Evolutionary conservation across 2,888 invertebrate genomes (phyloP).

Genomic region (Eupithecia subumbrata): DNA sequence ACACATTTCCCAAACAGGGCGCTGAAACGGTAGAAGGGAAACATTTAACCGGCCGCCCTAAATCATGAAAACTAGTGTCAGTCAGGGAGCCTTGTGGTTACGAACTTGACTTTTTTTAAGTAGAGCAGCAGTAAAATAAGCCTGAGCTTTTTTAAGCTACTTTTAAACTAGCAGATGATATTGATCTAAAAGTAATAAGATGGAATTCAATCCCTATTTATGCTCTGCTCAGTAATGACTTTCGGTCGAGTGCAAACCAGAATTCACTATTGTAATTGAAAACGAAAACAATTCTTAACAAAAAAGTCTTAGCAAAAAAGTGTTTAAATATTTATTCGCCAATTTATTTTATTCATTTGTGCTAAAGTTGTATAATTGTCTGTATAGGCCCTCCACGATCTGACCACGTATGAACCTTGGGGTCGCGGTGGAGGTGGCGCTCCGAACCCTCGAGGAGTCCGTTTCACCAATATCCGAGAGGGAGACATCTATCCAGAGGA

Average conservation of each 20-base stretch:
- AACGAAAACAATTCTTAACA: not conserved
- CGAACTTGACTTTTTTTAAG: not conserved
- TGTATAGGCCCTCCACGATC: conserved; percentile 85
- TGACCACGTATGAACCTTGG: conserved; percentile 91
- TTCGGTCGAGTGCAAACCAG: not conserved
- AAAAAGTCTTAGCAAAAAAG: too few relatives aligned
- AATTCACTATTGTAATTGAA: not conserved
- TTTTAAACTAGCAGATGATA: not conserved
- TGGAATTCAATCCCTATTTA: not conserved
- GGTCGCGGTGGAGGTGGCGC: conserved; percentile 90
- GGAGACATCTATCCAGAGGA: conserved; percentile 87
- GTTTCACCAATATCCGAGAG: conserved; percentile 87
- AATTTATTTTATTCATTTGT: not conserved
- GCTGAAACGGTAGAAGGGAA: not conserved
- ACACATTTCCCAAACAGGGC: conserved; percentile 16
- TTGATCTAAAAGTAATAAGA: not conserved
- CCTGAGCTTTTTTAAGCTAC: not conserved
- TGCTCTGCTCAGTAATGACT: not conserved
- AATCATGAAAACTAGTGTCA: not conserved
- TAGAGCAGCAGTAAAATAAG: not conserved
- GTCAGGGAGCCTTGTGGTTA: not conserved
- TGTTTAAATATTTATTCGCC: not conserved
- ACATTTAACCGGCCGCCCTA: not conserved
- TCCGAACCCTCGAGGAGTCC: conserved; percentile 85
- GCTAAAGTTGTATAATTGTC: not conserved